Evolutionary conservation across 2,797 vertebrate species (phyloP).

Genomic region (Petrocephalus sullivani): DNA sequence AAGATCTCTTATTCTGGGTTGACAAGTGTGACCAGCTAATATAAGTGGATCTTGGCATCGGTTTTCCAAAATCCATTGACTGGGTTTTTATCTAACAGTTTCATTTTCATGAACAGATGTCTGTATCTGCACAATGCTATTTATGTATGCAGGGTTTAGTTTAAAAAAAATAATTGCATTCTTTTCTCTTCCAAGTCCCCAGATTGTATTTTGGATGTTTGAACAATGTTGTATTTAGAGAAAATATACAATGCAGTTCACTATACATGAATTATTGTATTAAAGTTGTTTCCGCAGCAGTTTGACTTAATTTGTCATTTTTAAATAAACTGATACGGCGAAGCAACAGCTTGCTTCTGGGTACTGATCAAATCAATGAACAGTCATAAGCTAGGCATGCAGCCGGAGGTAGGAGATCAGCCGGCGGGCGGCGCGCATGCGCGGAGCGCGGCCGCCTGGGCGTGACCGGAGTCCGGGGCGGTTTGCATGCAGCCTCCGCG

Average conservation of each 20-base stretch:
- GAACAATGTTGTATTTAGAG: neutral
- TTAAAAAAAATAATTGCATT: neutral
- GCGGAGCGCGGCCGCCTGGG: constrained; percentile 43
- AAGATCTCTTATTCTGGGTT: neutral
- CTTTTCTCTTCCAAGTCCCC: neutral
- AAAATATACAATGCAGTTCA: neutral
- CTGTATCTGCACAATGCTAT: neutral
- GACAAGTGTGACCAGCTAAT: neutral
- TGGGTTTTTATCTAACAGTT: neutral
- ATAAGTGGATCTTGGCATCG: neutral
- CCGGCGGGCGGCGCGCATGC: constrained; percentile 28
- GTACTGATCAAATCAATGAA: neutral
- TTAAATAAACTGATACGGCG: neutral
- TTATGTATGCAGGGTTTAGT: neutral
- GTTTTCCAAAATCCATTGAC: neutral
- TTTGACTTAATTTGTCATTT: neutral
- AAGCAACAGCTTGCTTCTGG: neutral
- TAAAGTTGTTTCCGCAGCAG: neutral
- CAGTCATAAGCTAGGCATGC: neutral
- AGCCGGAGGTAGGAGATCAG: neutral
- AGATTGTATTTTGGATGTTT: neutral
- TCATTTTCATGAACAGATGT: neutral
- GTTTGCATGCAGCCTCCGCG: constrained; percentile 41
- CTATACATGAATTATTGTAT: neutral
- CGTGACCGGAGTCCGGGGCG: constrained; percentile 50